phyloP scores from a whole-genome alignment of 2,113 vertebrate species.

The Nothobranchius furzeri region DNA sequence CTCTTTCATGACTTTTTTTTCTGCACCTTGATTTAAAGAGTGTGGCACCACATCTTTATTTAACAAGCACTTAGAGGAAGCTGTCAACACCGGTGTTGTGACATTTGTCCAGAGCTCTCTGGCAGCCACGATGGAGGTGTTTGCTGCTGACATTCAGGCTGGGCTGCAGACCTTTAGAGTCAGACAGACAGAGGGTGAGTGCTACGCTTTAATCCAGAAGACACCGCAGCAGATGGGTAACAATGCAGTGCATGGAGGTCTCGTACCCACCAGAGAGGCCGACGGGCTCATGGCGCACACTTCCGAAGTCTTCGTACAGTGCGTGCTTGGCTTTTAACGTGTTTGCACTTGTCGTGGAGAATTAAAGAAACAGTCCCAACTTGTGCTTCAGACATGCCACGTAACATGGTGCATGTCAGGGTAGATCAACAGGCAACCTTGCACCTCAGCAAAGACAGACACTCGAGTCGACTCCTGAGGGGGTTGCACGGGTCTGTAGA shows the following conservation, averaged over 20 bases:
- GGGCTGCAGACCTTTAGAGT: constrained; percentile 48
- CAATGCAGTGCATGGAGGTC: constrained; percentile 27
- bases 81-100: constrained; percentile 67
- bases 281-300: constrained; percentile 6
- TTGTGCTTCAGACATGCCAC: constrained; percentile 53
- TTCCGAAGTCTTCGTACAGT: constrained; percentile 12
- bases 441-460: constrained; percentile 38
- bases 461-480: constrained; percentile 42
- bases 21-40: constrained; percentile 54
- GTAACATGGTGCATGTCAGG: constrained; percentile 59
- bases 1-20: constrained; percentile 28
- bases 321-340: constrained; percentile 60
- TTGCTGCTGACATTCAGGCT: constrained; percentile 58
- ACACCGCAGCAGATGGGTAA: constrained; percentile 37
- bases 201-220: constrained; percentile 51
- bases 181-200: constrained; percentile 48
- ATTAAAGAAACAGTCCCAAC: constrained; percentile 65
- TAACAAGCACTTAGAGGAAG: constrained; percentile 61
- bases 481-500: constrained; percentile 31
- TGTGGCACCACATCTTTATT: constrained; percentile 66
- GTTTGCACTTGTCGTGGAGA: constrained; percentile 65
- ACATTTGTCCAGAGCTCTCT: constrained; percentile 67
- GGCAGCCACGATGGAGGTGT: constrained; percentile 45
- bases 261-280: constrained; percentile 45
- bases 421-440: constrained; percentile 45